Base-by-base conservation (phyloP, 2,888 invertebrate genomes). In the Monoplex corrugatus region DNA sequence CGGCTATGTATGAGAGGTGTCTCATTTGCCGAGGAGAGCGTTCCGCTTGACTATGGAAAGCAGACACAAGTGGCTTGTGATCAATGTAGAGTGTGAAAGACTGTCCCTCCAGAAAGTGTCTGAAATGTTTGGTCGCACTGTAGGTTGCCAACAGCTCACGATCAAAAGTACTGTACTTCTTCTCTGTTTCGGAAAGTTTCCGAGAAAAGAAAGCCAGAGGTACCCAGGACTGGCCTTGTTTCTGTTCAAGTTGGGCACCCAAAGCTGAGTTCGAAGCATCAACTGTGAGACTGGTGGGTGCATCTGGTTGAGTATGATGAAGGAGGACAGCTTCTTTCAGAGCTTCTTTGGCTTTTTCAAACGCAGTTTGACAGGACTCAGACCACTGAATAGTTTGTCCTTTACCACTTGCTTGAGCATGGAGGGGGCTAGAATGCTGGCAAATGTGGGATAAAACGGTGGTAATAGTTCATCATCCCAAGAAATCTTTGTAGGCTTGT, bases 381-480 rank as follows among this genome's bases (percentile, higher is more conserved):
- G 87, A 82, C 89, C 89, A 89, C 28, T 86, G 72, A 78, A 89
- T 89, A 23, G 28, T 45, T 78, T 89, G 89, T 57, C 89, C 86
- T 89, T 85, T 89, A 28, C 89, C 89, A 78, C 86, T 89, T 35
- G 85, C 89, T 72, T 89, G 89, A 43, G 89, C 86, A 43, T 80
- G 89, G 28, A 89, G 63, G 89, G 86, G 80, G 80, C 40, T 80
- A 80, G 43, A 80, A 80, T 80, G 19, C 23, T 43, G 23, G 80
- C 43, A 43, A 80, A 32, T 68, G 23, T 32, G 86, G 89, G 13
- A 89, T 40, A 44, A 89, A 89, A 8, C 82, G 63, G 43, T 89
- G 89, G 38, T 89, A 89, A n/a, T 89, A 89, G 72, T 86, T 89
- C n/a, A 89, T 63, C 89, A 89, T 83, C 5, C 89, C 89, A 19